phyloP scores from a whole-genome alignment of 2,888 invertebrate species.

The Troides helena region DNA sequence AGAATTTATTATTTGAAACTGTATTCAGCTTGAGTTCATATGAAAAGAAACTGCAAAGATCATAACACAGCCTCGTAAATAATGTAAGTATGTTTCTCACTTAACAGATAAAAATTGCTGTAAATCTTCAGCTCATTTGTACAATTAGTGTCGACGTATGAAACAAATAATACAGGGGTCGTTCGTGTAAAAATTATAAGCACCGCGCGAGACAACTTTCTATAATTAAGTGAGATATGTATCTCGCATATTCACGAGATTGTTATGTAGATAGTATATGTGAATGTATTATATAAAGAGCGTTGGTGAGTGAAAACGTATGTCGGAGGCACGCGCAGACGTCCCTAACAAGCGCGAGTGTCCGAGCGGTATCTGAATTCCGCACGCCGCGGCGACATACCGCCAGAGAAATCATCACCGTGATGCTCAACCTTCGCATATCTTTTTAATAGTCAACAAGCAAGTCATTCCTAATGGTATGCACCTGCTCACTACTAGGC shows the following conservation, averaged over 20 bases:
- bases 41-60: background rate
- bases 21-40: background rate
- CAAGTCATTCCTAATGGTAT: too few relatives aligned
- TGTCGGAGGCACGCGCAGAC: constrained; percentile 49
- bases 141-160: constrained; percentile 1
- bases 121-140: constrained; percentile 4
- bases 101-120: background rate
- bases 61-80: background rate
- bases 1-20: background rate
- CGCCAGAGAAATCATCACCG: constrained; percentile 58
- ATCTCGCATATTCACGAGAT: constrained; percentile 29
- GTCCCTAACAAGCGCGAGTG: constrained; percentile 66
- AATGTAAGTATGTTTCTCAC: background rate
- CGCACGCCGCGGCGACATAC: constrained; percentile 51
- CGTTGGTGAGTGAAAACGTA: constrained; percentile 55
- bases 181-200: constrained; percentile 21
- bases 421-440: constrained; percentile 49
- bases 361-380: constrained; percentile 66
- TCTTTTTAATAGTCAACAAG: background rate
- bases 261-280: constrained; percentile 28
- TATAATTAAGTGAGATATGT: constrained; percentile 29
- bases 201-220: constrained; percentile 22
- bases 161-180: constrained; percentile 8
- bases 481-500: too few relatives aligned
- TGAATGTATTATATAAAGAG: constrained; percentile 29